Conservation (phyloP, 2,113 vertebrate species). For the Myotis brandtii region DNA sequence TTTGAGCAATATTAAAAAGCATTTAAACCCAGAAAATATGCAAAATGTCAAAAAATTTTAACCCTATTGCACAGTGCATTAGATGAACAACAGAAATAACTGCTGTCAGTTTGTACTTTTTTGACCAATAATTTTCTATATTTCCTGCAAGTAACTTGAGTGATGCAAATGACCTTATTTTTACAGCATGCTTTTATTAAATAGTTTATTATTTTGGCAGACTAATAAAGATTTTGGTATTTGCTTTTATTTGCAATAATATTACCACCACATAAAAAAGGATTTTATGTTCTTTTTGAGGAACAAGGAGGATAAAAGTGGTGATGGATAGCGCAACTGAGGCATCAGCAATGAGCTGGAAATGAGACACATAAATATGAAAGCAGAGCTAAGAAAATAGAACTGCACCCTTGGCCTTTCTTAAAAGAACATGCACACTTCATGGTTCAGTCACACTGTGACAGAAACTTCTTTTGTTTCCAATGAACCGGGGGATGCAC, state of each 20-base stretch:
- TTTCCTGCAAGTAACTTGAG: constrained; percentile 90
- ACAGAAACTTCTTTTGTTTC: constrained; percentile 88
- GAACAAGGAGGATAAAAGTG: constrained; percentile 95
- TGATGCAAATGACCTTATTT: constrained; percentile 95
- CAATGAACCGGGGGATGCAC: constrained; percentile 78
- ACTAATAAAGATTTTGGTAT: constrained; percentile 96
- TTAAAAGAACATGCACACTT: constrained; percentile 94
- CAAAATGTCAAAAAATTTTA: constrained; percentile 83
- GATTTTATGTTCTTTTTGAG: constrained; percentile 97
- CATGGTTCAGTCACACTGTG: constrained; percentile 95
- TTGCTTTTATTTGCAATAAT: constrained; percentile 96
- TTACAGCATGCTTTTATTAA: constrained; percentile 96
- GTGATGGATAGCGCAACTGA: constrained; percentile 96
- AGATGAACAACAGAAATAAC: constrained; percentile 86
- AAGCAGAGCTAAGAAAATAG: constrained; percentile 93
- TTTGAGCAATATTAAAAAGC: constrained; percentile 75
- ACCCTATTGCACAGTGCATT: constrained; percentile 78
- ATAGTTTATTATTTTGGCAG: constrained; percentile 95
- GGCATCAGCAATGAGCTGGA: constrained; percentile 96
- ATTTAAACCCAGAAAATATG: constrained; percentile 84
- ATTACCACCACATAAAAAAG: constrained; percentile 95
- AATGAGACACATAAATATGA: constrained; percentile 99
- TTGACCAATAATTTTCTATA: constrained; percentile 90
- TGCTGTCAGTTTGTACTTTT: constrained; percentile 89
- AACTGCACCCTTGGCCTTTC: constrained; percentile 98